These are phyloP conservation scores for Ibycter americanus DNA, from an alignment of 2,797 vertebrate species.

Conservation along the genomic window DNA sequence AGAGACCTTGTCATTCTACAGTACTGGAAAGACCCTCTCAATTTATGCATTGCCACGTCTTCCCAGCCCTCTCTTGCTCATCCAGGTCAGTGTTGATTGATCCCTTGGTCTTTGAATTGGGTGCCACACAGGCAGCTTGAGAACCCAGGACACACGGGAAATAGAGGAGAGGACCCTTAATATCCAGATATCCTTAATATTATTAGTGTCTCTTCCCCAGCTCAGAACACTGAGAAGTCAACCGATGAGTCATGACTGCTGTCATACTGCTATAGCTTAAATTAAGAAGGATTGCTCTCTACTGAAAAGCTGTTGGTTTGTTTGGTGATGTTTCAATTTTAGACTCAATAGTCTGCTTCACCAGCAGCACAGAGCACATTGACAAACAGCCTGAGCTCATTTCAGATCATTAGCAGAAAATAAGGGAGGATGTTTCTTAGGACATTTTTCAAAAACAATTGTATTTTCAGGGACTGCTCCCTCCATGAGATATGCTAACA, in stretches of 20 bases:
- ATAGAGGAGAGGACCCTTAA: neutral
- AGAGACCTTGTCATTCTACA: neutral
- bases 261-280: neutral
- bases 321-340: neutral
- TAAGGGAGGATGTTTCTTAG: neutral
- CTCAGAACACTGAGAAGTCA: neutral
- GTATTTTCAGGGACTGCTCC: neutral
- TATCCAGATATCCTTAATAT: neutral
- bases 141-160: neutral
- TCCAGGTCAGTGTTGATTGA: neutral
- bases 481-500: neutral
- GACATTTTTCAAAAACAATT: neutral
- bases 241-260: neutral
- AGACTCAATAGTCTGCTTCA: neutral
- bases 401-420: neutral
- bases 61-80: neutral
- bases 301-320: neutral
- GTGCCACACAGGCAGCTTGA: neutral
- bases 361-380: neutral
- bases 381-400: neutral
- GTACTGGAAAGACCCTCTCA: neutral
- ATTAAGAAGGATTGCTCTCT: neutral
- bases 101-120: neutral
- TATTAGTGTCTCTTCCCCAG: neutral
- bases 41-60: neutral